Percentiles rank a stretch among this genome's conserved stretches.
These are phyloP conservation scores for Falco rusticolus DNA, from an alignment of 2,797 vertebrate genomes.

Conservation along the genomic window DNA sequence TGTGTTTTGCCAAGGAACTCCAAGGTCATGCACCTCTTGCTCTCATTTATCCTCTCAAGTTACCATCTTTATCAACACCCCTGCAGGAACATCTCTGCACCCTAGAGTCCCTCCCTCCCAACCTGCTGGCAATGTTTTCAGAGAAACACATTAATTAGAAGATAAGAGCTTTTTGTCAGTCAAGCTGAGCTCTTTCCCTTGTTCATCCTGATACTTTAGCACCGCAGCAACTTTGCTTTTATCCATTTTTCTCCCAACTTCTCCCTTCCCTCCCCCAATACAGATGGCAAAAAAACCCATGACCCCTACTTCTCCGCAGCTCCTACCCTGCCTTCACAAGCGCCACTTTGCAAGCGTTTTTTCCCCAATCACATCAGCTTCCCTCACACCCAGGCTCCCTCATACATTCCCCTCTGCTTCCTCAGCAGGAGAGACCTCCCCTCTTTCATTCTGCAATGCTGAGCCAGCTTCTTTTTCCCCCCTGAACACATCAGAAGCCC, in stretches of 20 bases:
- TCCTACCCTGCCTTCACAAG: not conserved
- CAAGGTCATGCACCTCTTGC: not conserved
- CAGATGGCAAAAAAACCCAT: fast-evolving
- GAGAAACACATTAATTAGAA: not conserved
- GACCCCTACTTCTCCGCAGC: not conserved
- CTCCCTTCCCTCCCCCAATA: not conserved
- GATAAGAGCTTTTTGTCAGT: not conserved
- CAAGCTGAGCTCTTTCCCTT: not conserved
- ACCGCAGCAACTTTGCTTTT: not conserved
- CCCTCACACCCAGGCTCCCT: not conserved
- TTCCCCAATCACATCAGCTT: not conserved
- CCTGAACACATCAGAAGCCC: not conserved
- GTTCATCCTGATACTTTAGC: not conserved
- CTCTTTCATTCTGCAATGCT: not conserved
- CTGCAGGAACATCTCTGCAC: not conserved
- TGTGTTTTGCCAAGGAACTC: not conserved
- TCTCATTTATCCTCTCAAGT: not conserved
- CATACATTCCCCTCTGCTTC: not conserved
- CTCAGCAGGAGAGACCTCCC: not conserved
- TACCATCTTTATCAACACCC: not conserved
- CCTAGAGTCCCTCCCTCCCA: not conserved
- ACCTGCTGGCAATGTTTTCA: not conserved
- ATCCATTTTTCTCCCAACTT: not conserved
- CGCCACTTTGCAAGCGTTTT: not conserved
- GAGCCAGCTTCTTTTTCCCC: not conserved